Conservation (phyloP, 2,888 invertebrate genomes). For the Thyatira batis region DNA sequence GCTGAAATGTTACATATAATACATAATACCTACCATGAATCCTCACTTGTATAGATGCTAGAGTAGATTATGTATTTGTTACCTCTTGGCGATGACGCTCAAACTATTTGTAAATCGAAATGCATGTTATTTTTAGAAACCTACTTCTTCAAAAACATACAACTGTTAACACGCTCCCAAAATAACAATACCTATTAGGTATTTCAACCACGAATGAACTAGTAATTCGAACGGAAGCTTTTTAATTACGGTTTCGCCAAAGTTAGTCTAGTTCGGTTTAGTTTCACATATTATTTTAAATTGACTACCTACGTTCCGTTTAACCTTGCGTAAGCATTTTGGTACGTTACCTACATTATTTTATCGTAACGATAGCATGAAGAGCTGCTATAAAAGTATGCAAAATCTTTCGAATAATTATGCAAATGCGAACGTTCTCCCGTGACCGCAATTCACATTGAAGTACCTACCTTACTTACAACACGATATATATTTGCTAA, state of each 20-base stretch:
- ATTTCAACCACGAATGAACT: neutral
- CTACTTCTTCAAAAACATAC: no score
- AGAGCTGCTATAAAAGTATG: slow-evolving; percentile 50
- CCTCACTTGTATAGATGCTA: neutral
- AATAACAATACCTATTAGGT: neutral
- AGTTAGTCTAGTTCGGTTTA: neutral
- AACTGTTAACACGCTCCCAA: no score
- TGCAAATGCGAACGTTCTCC: slow-evolving; percentile 46
- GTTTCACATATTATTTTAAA: slow-evolving; percentile 4
- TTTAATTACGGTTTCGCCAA: neutral
- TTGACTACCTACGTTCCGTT: slow-evolving; percentile 13
- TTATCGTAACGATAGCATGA: slow-evolving; percentile 37
- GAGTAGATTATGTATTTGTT: no score
- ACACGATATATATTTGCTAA: slow-evolving; percentile 31
- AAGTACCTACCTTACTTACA: slow-evolving; percentile 38
- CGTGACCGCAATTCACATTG: slow-evolving; percentile 49
- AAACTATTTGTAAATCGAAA: no score
- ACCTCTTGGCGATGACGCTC: no score
- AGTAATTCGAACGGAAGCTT: neutral
- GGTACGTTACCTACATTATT: slow-evolving; percentile 30
- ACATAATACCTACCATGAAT: neutral
- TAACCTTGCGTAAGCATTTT: slow-evolving; percentile 28
- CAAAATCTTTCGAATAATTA: slow-evolving; percentile 57
- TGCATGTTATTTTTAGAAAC: no score
- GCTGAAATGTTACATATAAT: neutral